Evolutionary conservation across 1,140 invertebrate genomes (phyloP), one percentile per base, ranked within the genome.

Genomic region (Heliconius hermathena): DNA sequence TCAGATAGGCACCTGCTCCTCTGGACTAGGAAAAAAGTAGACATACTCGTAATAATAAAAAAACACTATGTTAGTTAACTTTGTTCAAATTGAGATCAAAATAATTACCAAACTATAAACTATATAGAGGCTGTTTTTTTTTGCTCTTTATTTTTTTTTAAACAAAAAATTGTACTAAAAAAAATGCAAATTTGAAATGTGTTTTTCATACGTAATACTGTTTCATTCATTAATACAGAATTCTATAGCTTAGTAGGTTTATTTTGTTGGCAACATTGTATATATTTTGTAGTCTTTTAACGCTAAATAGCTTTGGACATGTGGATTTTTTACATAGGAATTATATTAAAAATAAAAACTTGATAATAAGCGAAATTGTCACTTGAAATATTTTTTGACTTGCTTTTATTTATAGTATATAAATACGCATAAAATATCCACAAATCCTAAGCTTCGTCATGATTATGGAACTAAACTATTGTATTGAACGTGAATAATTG

Each of bases 61-160:
- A 79, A 82, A 84, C 73, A 81, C 83, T 82, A 81, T 57, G 74
- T 85, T 83, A 85, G 76, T 85, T 85, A 85, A 83, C 83, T 85
- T 85, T 85, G 82, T 85, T 85, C 83, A 74, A 74, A 78, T 81
- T 85, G 83, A 85, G 83, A 85, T 85, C 83, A 85, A 80, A 80
- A 78, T 75, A 79, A 80, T 83, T 81, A 76, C 66, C 78, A 73
- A 77, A 77, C 75, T 71, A 29, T 60, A n/a, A 46, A 46, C 41
- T 46, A 26, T 29, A 29, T 66, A 66, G 8, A 74, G 60, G 57
- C 36, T 70, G 52, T 38, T 57, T 11, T 49, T 73, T 49, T 73
- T 74, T 74, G 26, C 71, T 22, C 33, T 22, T 9, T 3, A 60
- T 22, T 60, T 60, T 60, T 60, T 66, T 66, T 26, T 29, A 60